Percentiles rank a stretch among this genome's conserved stretches.
These are phyloP conservation scores for Tretioscincus oriximinensis DNA, from an alignment of 2,113 vertebrate species.

Conservation along the genomic window DNA sequence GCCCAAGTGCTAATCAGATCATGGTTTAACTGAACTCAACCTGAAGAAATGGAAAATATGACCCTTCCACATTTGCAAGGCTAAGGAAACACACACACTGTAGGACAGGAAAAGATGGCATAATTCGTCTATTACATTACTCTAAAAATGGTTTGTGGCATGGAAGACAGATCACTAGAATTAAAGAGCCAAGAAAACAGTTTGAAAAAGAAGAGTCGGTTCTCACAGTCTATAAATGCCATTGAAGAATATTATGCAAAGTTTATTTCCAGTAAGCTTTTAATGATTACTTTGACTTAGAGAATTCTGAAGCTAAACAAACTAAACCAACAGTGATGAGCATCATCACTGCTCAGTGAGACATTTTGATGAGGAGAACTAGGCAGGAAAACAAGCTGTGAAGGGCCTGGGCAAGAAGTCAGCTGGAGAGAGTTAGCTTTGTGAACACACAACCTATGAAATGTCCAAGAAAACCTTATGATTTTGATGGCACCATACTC, in stretches of 20 bases:
- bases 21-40: not conserved
- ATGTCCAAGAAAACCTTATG: not conserved
- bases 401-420: slow-evolving; percentile 48
- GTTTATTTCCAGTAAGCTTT: not conserved
- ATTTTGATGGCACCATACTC: not conserved
- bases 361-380: slow-evolving; percentile 22
- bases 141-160: not conserved
- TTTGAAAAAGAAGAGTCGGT: not conserved
- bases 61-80: not conserved
- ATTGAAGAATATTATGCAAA: not conserved
- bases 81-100: no score
- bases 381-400: slow-evolving; percentile 45
- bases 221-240: not conserved
- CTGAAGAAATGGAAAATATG: not conserved
- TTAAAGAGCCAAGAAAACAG: not conserved
- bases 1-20: no score
- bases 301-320: slow-evolving; percentile 37
- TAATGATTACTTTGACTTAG: not conserved
- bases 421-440: slow-evolving; percentile 54
- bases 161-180: not conserved
- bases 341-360: slow-evolving; percentile 46
- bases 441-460: slow-evolving; percentile 14
- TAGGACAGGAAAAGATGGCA: not conserved
- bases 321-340: slow-evolving; percentile 34
- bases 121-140: not conserved